Base-by-base conservation (phyloP, 2,797 vertebrate genomes). In the Thunnus albacares region DNA sequence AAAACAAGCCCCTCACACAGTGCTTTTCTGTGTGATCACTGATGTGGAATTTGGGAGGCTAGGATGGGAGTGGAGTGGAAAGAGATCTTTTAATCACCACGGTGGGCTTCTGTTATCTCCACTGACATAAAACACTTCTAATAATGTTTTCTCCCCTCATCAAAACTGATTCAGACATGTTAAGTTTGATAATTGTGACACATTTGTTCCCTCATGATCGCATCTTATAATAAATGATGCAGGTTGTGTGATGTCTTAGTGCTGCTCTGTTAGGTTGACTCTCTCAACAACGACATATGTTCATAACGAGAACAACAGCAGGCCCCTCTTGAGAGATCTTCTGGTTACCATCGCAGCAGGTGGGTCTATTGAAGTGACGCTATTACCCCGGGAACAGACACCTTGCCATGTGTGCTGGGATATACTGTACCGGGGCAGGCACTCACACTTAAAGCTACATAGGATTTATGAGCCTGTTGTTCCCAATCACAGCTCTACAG, bases 41-140 rank as follows among this genome's bases (percentile, higher is more conserved):
- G 82, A 84, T 81, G 89, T 92, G 91, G 93, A 93, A 92, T 92
- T 80, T 74, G 71, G 84, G 68, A 81, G 68, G 64, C 2, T 6
- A 49, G 65, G 49, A 30, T 56, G 60, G 51, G 72, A 86, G 26
- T 6, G 24, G 53, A 57, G 56, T 10, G 45, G 22, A 78, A 63
- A 52, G 33, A 24, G 24, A 74, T 53, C 69, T 71, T 81, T 41
- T 71, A 45, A 71, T 79, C 79, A 72, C 53, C 28, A 77, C 76
- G 77, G 43, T 30, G 28, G 30, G 78, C 76, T 72, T 78, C 59
- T 53, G n/a, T 33, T 28, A 43, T 56, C 64, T 15, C 66, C 49
- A 35, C 58, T 56, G 65, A 49, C 64, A 55, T 38, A 14, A 59
- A 55, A 3, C 49, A n/a, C 22, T 49, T 55, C 28, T n/a, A 49